Percentiles rank a stretch among this genome's conserved stretches.
Conservation (phyloP, 2,888 invertebrate species). For the Macropis europaea region DNA sequence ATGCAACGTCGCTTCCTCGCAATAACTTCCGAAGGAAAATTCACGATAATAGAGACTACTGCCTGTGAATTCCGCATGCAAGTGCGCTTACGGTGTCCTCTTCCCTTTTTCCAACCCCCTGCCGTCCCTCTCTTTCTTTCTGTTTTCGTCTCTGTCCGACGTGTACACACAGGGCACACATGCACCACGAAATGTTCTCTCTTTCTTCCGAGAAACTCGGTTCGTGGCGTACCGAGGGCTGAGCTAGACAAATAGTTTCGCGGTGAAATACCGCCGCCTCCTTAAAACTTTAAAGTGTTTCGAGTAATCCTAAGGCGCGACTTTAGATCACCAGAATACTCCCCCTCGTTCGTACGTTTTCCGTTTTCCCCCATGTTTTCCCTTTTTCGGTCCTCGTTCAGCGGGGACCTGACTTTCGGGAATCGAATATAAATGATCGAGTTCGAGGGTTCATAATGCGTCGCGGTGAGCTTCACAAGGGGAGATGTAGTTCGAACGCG, state of each 20-base stretch:
- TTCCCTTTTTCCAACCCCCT: constrained; percentile 9
- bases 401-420: neutral
- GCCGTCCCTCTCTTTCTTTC: constrained; percentile 29
- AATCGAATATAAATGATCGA: constrained; percentile 46
- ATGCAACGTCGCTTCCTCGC: constrained; percentile 65
- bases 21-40: constrained; percentile 72
- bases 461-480: neutral
- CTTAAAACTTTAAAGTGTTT: constrained; percentile 70
- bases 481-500: constrained; percentile 4
- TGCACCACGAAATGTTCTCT: constrained; percentile 7
- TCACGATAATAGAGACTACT: constrained; percentile 73
- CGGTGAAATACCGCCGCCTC: constrained; percentile 73
- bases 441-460: constrained; percentile 11
- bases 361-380: neutral
- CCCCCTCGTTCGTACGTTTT: neutral
- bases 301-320: constrained; percentile 66
- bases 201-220: constrained; percentile 27
- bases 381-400: neutral
- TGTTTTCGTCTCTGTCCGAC: constrained; percentile 21
- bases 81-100: constrained; percentile 50
- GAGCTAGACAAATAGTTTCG: constrained; percentile 74
- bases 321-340: constrained; percentile 58
- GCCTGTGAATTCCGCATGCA: constrained; percentile 65
- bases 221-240: constrained; percentile 58
- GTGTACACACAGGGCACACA: constrained; percentile 12